These are phyloP conservation scores for Microtus ochrogaster DNA, from an alignment of 2,113 vertebrate genomes.

Conservation along the genomic window DNA sequence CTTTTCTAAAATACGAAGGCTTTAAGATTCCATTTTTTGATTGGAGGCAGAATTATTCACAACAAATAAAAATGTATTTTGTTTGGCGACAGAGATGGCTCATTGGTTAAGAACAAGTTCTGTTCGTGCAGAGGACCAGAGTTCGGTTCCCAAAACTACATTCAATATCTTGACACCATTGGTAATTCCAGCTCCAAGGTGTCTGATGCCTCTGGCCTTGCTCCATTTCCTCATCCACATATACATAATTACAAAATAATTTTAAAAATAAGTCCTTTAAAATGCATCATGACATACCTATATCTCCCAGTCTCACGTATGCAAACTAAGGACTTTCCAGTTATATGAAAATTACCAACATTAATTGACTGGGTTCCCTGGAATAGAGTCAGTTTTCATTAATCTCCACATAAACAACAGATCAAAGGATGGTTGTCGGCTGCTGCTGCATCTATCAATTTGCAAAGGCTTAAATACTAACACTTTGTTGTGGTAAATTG, in stretches of 20 bases:
- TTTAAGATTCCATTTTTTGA: slow-evolving; percentile 16
- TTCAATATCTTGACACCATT: background rate
- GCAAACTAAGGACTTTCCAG: background rate
- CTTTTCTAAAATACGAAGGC: background rate
- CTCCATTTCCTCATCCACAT: background rate
- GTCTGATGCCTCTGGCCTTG: background rate
- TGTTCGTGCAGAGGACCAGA: background rate
- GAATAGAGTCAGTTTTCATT: slow-evolving; percentile 8
- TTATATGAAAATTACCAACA: background rate
- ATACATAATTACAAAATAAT: background rate
- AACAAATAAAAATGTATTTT: background rate
- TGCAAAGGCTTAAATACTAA: slow-evolving; percentile 29
- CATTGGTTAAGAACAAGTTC: background rate
- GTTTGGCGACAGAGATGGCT: background rate
- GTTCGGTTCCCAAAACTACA: background rate
- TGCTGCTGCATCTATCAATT: background rate
- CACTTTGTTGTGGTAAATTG: background rate
- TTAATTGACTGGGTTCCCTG: background rate
- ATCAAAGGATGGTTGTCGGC: background rate
- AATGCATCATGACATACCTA: background rate
- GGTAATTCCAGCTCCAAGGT: background rate
- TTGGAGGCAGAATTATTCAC: background rate
- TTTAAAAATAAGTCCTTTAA: background rate
- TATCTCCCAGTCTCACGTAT: background rate
- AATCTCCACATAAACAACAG: background rate